These are phyloP conservation scores for Chloromyia formosa DNA, from an alignment of 2,888 invertebrate species.

Conservation along the genomic window DNA sequence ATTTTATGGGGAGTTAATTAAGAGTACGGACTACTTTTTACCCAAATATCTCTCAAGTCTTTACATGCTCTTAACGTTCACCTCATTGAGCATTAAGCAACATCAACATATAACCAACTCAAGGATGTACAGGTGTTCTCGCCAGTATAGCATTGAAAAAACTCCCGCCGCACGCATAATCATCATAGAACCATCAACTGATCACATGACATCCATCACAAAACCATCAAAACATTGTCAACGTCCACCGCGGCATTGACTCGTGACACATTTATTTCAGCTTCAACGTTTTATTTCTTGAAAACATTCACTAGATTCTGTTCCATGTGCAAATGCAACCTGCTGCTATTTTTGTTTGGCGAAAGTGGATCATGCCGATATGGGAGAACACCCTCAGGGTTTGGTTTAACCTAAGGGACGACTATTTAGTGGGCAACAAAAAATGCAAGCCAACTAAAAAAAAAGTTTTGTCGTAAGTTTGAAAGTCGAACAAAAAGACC, in stretches of 20 bases:
- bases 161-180: slow-evolving; percentile 11
- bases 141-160: no score
- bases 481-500: not conserved
- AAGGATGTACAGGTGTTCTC: slow-evolving; percentile 28
- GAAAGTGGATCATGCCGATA: not conserved
- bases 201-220: slow-evolving; percentile 48
- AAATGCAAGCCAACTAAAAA: not conserved
- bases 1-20: no score
- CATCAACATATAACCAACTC: not conserved
- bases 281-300: slow-evolving; percentile 15
- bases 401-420: no score
- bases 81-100: slow-evolving; percentile 10
- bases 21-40: no score
- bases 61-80: not conserved
- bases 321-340: not conserved
- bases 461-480: slow-evolving; percentile 38
- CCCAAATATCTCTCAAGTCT: no score
- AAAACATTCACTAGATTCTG: not conserved
- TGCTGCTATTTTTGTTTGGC: not conserved
- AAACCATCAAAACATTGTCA: slow-evolving; percentile 51
- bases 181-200: slow-evolving; percentile 32
- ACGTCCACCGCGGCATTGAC: slow-evolving; percentile 33
- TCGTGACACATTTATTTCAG: slow-evolving; percentile 41
- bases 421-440: not conserved
- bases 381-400: no score